phyloP scores from a whole-genome alignment of 2,888 invertebrate species.

The Agelastica alni region DNA sequence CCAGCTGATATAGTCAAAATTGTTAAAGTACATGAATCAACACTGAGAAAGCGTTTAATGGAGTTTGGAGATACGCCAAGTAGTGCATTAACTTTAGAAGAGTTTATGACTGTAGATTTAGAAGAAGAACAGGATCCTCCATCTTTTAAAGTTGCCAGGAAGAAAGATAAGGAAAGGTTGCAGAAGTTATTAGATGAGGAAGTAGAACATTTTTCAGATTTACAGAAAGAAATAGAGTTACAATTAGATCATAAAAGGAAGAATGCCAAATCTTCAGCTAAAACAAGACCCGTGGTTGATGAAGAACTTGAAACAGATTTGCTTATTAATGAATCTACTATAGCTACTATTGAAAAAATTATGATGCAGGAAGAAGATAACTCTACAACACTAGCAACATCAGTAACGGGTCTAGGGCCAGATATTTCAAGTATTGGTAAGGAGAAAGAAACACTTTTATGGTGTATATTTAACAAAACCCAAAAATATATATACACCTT shows the following conservation, averaged over 20 bases:
- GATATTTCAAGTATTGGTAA: conserved; percentile 74
- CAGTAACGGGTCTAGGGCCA: conserved; percentile 59
- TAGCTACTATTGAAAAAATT: conserved; percentile 55
- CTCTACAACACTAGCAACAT: conserved; percentile 45
- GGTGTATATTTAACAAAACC: no score
- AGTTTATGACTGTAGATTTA: conserved; percentile 95
- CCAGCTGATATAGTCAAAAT: conserved; percentile 89
- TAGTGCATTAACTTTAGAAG: conserved; percentile 90
- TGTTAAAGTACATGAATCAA: conserved; percentile 94
- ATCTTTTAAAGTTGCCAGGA: conserved; percentile 87
- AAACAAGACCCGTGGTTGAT: not conserved
- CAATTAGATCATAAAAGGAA: conserved; percentile 67
- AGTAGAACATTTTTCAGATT: conserved; percentile 68
- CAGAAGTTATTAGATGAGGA: conserved; percentile 70
- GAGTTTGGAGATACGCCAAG: conserved; percentile 98
- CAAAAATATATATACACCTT: no score
- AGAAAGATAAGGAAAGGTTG: conserved; percentile 83
- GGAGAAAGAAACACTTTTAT: no score
- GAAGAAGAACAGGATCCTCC: conserved; percentile 97
- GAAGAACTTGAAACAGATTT: conserved; percentile 53
- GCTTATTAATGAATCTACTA: conserved; percentile 58
- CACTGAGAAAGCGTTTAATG: conserved; percentile 83
- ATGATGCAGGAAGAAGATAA: conserved; percentile 50
- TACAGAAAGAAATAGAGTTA: conserved; percentile 86
- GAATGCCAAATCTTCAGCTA: not conserved